Percentiles rank a stretch among this genome's conserved stretches.
Conservation (phyloP, 2,113 vertebrate species). For the Cottus gobio region DNA sequence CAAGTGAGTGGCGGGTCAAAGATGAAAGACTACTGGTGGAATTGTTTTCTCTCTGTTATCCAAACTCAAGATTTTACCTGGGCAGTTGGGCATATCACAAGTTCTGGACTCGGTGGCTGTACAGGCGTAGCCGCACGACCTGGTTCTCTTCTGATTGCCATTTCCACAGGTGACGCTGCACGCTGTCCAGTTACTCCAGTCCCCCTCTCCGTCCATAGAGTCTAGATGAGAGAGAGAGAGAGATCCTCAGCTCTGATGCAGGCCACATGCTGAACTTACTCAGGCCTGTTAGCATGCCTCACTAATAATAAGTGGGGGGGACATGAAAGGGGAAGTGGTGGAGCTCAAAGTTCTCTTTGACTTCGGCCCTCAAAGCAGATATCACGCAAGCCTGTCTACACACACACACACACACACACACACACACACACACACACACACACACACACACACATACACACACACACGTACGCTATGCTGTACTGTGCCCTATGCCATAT, state of each 20-base stretch:
- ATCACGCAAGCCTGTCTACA: constrained; percentile 23
- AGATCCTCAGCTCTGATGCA: constrained; percentile 74
- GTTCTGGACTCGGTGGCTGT: constrained; percentile 95
- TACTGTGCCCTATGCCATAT: neutral
- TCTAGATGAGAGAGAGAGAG: constrained; percentile 78
- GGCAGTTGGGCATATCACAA: constrained; percentile 93
- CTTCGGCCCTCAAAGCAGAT: constrained; percentile 53
- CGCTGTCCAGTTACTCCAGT: constrained; percentile 94
- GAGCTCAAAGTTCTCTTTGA: constrained; percentile 58
- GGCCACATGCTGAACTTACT: constrained; percentile 83
- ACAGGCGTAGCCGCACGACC: constrained; percentile 95
- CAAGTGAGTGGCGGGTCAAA: constrained; percentile 27
- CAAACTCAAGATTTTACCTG: constrained; percentile 81
- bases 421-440: neutral
- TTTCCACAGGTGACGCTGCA: constrained; percentile 94
- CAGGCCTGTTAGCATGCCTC: constrained; percentile 77
- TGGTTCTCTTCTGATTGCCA: constrained; percentile 93
- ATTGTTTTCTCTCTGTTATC: neutral
- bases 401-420: neutral
- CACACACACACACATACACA: no score
- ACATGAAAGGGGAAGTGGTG: constrained; percentile 46
- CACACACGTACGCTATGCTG: neutral
- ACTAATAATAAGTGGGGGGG: constrained; percentile 78
- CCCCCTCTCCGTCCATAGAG: constrained; percentile 93
- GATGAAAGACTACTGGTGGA: constrained; percentile 12